Evolutionary conservation across 1,140 invertebrate species (phyloP).

Genomic region (Ptiloglossa arizonensis): DNA sequence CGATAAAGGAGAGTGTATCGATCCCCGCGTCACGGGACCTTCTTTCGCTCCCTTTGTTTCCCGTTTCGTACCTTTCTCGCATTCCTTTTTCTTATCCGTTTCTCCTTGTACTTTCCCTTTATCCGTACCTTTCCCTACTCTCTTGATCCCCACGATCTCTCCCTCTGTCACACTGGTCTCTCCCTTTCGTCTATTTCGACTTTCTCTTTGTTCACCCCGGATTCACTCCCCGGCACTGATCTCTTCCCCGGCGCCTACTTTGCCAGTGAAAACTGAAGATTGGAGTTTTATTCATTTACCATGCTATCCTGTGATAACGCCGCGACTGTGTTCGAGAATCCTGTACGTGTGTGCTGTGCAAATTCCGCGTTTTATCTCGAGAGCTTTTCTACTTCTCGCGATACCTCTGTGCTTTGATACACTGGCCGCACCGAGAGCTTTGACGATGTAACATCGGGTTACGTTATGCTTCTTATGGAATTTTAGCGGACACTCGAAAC

Average conservation of each 20-base stretch:
- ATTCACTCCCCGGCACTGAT: background rate
- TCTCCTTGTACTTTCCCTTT: background rate
- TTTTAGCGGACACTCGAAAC: background rate
- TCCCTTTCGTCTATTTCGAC: background rate
- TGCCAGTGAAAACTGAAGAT: slow-evolving; percentile 38
- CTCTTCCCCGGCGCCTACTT: slow-evolving; percentile 10
- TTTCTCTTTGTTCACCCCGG: background rate
- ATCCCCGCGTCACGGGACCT: slow-evolving; percentile 40
- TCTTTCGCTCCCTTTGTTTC: slow-evolving; percentile 43
- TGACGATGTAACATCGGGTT: background rate
- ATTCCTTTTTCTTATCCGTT: background rate
- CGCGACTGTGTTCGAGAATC: background rate
- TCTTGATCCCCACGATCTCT: background rate
- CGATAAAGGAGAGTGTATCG: slow-evolving; percentile 56
- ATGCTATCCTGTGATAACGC: slow-evolving; percentile 9
- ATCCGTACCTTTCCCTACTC: background rate
- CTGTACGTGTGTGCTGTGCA: background rate
- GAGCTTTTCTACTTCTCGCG: too few relatives aligned
- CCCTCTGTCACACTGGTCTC: background rate
- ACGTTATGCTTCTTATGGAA: background rate
- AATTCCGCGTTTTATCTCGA: slow-evolving; percentile 10
- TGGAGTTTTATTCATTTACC: slow-evolving; percentile 61
- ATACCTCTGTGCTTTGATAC: background rate
- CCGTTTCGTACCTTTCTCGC: slow-evolving; percentile 27
- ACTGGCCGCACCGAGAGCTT: too few relatives aligned